A percentile compares a stretch with the other conserved stretches of the same genome.
These are phyloP conservation scores for Orthosia cruda DNA, from an alignment of 2,888 invertebrate genomes.

Conservation along the genomic window DNA sequence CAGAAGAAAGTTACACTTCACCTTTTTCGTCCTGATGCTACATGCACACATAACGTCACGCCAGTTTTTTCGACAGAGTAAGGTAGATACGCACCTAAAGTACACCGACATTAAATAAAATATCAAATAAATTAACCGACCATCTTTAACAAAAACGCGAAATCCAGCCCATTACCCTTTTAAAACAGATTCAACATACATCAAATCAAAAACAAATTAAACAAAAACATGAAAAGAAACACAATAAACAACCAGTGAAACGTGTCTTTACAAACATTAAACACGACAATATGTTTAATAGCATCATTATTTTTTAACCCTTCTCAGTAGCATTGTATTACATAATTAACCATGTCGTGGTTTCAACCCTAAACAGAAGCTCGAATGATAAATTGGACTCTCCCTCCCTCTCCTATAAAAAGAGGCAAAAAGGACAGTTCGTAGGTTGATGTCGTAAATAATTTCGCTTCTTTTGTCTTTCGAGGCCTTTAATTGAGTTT, in stretches of 20 bases:
- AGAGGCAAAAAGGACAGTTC: conserved; percentile 56
- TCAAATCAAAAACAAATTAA: conserved; percentile 25
- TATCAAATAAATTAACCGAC: background rate
- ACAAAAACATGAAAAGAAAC: conserved; percentile 25
- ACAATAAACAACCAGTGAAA: conserved; percentile 33
- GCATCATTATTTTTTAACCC: conserved; percentile 62
- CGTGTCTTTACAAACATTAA: conserved; percentile 41
- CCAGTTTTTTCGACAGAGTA: no score
- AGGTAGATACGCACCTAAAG: no score
- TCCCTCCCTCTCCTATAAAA: conserved; percentile 45
- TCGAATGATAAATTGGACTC: conserved; percentile 63
- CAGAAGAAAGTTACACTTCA: no score
- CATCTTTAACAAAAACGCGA: background rate
- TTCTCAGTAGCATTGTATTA: conserved; percentile 61
- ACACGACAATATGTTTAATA: conserved; percentile 57
- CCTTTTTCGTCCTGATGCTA: no score
- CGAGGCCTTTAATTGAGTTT: conserved; percentile 63
- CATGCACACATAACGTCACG: no score
- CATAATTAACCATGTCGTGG: conserved; percentile 64
- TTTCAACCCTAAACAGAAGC: conserved; percentile 53
- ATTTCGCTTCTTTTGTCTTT: conserved; percentile 57
- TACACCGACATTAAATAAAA: no score
- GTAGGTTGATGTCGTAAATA: conserved; percentile 50
- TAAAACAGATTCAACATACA: conserved; percentile 1
- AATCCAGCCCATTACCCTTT: background rate